Conservation (phyloP, 2,797 vertebrate genomes). For the Xiphorhynchus erythropygius region DNA sequence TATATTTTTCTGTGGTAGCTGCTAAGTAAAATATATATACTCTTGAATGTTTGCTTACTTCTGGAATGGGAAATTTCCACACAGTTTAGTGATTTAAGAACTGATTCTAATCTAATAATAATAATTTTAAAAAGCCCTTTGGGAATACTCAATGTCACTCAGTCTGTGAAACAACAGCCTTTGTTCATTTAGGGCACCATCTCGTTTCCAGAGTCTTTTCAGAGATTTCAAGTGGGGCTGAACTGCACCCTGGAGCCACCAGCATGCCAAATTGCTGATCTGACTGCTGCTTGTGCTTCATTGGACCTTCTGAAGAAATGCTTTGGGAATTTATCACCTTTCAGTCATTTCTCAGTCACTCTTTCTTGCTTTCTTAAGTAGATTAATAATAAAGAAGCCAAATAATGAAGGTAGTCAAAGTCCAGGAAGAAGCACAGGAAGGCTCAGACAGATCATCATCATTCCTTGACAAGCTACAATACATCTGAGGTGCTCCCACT, state of each 20-base stretch:
- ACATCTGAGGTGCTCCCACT: not conserved
- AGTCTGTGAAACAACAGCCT: conserved; percentile 14
- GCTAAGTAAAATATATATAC: conserved; percentile 68
- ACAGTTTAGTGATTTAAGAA: conserved; percentile 58
- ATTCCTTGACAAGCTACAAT: not conserved
- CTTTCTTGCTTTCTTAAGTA: not conserved
- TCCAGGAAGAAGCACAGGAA: not conserved
- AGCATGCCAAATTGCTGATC: not conserved
- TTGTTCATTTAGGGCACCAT: conserved; percentile 47
- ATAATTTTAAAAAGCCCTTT: not conserved
- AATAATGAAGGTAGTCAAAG: not conserved
- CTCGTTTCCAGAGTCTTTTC: not conserved
- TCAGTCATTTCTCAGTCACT: not conserved
- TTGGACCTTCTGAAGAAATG: not conserved
- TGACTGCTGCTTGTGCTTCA: not conserved
- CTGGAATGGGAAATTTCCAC: conserved; percentile 65
- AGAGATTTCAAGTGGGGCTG: not conserved
- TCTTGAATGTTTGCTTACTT: conserved; percentile 60
- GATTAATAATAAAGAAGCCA: not conserved
- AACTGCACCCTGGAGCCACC: not conserved
- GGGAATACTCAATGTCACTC: conserved; percentile 36
- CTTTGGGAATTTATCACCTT: not conserved
- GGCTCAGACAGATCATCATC: not conserved
- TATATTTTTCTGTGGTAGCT: conserved; percentile 68
- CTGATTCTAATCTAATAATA: conserved; percentile 51